phyloP scores from a whole-genome alignment of 1,140 invertebrate species.

The Venturia canescens region DNA sequence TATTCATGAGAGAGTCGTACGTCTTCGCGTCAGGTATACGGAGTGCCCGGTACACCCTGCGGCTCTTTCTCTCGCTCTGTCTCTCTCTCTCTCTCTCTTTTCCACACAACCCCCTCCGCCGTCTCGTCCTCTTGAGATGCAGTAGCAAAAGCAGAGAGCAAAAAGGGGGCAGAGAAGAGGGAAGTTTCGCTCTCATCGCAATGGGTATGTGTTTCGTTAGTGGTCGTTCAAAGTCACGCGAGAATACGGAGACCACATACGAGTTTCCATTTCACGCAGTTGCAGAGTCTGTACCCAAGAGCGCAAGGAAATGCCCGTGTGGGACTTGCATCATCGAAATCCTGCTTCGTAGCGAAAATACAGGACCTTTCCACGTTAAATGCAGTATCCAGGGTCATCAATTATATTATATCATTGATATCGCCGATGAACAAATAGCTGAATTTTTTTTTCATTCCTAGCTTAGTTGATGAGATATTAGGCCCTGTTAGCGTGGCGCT shows the following conservation, averaged over 20 bases:
- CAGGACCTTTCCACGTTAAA: background rate
- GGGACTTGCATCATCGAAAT: conserved; percentile 61
- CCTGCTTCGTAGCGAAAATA: background rate
- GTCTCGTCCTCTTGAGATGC: background rate
- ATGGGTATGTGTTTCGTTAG: conserved; percentile 10
- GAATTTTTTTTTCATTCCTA: background rate
- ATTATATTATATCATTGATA: background rate
- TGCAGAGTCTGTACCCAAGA: conserved; percentile 53
- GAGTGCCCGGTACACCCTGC: conserved; percentile 49
- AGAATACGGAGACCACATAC: conserved; percentile 45
- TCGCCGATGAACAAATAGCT: background rate
- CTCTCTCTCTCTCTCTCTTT: conserved; percentile 8
- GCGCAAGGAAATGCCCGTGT: conserved; percentile 55
- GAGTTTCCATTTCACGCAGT: conserved; percentile 41
- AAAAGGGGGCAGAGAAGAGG: background rate
- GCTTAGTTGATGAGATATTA: background rate
- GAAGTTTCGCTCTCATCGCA: background rate
- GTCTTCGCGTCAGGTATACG: conserved; percentile 72
- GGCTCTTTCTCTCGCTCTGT: conserved; percentile 19
- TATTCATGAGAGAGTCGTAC: conserved; percentile 75
- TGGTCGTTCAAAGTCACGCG: conserved; percentile 33
- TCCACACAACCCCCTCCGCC: conserved; percentile 34
- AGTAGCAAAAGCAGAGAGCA: conserved; percentile 14
- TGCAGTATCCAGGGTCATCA: background rate
- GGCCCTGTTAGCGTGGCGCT: too few relatives aligned